These are phyloP conservation scores for Drosophila peninsularis DNA, from an alignment of 2,888 invertebrate species.

Conservation along the genomic window DNA sequence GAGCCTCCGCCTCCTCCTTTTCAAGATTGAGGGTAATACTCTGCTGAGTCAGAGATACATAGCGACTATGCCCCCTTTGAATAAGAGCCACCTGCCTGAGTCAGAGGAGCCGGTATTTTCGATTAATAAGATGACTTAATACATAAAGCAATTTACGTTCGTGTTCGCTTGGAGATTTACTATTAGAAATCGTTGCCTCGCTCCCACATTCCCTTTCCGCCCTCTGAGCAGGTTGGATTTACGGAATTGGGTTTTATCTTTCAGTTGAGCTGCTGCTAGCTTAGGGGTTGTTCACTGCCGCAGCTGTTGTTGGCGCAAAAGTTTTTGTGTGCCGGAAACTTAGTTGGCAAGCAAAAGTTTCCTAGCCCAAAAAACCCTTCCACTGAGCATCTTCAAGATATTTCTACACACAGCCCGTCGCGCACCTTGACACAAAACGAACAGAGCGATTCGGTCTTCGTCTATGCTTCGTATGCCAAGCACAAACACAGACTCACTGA, in stretches of 20 bases:
- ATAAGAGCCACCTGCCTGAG: slow-evolving; percentile 60
- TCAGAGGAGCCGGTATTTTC: slow-evolving; percentile 65
- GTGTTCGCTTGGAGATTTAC: slow-evolving; percentile 21
- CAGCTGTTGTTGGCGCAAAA: slow-evolving; percentile 58
- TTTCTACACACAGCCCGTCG: slow-evolving; percentile 66
- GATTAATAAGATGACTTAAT: slow-evolving; percentile 70
- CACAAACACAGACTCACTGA: slow-evolving; percentile 9
- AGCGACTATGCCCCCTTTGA: slow-evolving; percentile 19
- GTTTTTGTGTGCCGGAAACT: slow-evolving; percentile 69
- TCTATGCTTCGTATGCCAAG: slow-evolving; percentile 61
- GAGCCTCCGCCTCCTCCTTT: slow-evolving; percentile 29
- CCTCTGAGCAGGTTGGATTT: slow-evolving; percentile 37
- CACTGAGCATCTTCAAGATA: slow-evolving; percentile 68
- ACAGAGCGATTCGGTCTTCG: slow-evolving; percentile 55
- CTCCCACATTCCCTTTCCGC: background rate
- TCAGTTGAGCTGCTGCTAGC: slow-evolving; percentile 28
- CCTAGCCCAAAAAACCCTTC: slow-evolving; percentile 68
- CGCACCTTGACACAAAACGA: slow-evolving; percentile 72
- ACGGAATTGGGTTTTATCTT: slow-evolving; percentile 68
- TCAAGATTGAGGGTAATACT: slow-evolving; percentile 44
- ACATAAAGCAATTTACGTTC: slow-evolving; percentile 55
- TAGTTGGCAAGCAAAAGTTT: slow-evolving; percentile 69
- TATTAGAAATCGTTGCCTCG: slow-evolving; percentile 10
- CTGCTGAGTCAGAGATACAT: slow-evolving; percentile 58
- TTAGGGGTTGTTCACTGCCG: slow-evolving; percentile 67